A percentile compares a stretch with the other conserved stretches of the same genome.
These are phyloP conservation scores for Urophycis tenuis DNA, from an alignment of 2,797 vertebrate species.

Conservation along the genomic window DNA sequence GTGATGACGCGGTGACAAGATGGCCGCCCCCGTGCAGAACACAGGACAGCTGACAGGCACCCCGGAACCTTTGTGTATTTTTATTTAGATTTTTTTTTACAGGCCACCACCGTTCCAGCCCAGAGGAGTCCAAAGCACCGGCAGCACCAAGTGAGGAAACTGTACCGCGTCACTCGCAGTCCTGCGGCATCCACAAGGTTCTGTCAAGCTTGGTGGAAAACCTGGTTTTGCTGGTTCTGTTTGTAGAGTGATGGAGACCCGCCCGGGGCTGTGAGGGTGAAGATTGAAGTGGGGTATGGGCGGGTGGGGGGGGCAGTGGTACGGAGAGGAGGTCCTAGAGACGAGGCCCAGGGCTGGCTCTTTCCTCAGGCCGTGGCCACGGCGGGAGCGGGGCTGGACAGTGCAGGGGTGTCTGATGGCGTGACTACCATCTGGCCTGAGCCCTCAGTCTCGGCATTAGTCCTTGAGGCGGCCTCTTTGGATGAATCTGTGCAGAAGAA, in stretches of 20 bases:
- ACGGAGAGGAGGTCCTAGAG: conserved; percentile 14
- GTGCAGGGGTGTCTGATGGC: conserved; percentile 33
- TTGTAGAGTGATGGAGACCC: conserved; percentile 14
- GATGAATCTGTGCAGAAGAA: conserved; percentile 38
- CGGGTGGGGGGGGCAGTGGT: conserved; percentile 13
- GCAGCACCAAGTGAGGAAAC: neutral
- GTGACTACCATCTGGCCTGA: conserved; percentile 46
- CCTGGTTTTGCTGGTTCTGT: conserved; percentile 26
- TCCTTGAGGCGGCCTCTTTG: conserved; percentile 19
- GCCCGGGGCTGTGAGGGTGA: conserved; percentile 34
- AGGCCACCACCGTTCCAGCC: neutral
- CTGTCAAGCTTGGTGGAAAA: conserved; percentile 25
- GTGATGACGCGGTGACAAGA: neutral
- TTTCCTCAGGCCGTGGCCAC: conserved; percentile 51
- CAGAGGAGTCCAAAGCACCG: neutral
- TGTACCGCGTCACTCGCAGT: neutral
- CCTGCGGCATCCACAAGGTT: neutral
- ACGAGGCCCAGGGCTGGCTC: conserved; percentile 8
- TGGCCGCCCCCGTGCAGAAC: neutral
- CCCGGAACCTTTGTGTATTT: too few relatives aligned
- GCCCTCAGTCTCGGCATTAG: conserved; percentile 27
- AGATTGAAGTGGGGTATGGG: neutral
- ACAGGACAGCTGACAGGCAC: neutral
- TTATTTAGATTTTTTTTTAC: too few relatives aligned
- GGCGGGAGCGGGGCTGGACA: conserved; percentile 43